Conservation (phyloP, 2,888 invertebrate genomes). For the Tricholauxania praeusta region DNA sequence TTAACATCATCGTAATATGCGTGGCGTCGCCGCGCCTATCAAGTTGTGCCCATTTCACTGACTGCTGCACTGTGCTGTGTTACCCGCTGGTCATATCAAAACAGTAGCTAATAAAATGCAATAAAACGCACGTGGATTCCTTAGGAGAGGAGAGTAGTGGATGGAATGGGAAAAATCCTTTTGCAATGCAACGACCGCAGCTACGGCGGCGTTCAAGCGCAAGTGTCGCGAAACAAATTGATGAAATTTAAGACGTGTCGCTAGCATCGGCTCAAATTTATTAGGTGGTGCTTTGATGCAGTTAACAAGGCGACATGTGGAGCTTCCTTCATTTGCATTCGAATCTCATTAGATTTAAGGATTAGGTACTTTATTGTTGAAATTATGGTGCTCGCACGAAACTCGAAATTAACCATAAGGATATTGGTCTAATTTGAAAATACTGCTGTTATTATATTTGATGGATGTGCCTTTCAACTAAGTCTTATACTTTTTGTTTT, state of each 20-base stretch:
- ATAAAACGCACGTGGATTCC: conserved; percentile 44
- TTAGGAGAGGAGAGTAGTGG: neutral
- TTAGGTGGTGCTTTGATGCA: conserved; percentile 33
- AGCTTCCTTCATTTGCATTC: too few relatives aligned
- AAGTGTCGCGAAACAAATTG: conserved; percentile 52
- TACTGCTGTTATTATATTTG: too few relatives aligned
- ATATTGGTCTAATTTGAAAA: too few relatives aligned
- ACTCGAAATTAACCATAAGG: too few relatives aligned
- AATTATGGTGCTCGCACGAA: too few relatives aligned
- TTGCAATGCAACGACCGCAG: conserved; percentile 11
- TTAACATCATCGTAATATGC: conserved; percentile 32
- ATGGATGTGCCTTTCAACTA: too few relatives aligned
- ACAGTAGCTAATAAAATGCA: conserved; percentile 21
- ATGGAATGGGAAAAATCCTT: conserved; percentile 4
- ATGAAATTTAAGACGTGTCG: conserved; percentile 49
- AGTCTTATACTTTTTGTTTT: too few relatives aligned
- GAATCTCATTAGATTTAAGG: too few relatives aligned
- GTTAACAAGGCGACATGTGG: neutral
- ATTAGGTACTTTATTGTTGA: too few relatives aligned
- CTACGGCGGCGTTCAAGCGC: conserved; percentile 35
- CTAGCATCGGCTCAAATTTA: conserved; percentile 42
- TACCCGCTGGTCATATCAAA: too few relatives aligned
- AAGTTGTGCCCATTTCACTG: neutral
- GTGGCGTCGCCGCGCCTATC: conserved; percentile 4
- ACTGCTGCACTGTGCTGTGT: neutral